Evolutionary conservation across 2,888 invertebrate genomes (phyloP).

Genomic region (Reticulitermes lucifugus): DNA sequence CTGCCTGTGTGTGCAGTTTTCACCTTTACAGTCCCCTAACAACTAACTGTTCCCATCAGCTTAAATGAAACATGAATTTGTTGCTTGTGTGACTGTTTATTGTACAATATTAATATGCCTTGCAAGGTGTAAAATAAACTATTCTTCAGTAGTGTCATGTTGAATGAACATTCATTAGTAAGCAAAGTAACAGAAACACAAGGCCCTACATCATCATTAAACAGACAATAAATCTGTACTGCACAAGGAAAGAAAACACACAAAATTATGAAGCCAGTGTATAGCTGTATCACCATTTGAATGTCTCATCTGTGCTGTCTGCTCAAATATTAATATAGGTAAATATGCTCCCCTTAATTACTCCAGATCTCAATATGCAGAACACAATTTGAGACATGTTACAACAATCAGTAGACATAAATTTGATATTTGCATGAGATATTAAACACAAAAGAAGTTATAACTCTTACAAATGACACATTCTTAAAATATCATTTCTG

Average conservation of each 20-base stretch:
- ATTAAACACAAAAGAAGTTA: neutral
- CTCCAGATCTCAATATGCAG: neutral
- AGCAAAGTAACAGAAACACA: neutral
- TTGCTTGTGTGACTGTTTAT: slow-evolving; percentile 21
- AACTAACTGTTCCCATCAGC: too few relatives aligned
- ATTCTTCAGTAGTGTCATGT: neutral
- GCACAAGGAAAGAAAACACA: neutral
- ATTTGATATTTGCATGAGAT: too few relatives aligned
- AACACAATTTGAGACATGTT: neutral
- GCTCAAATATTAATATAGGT: neutral
- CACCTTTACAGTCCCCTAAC: too few relatives aligned
- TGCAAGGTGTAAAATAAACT: neutral
- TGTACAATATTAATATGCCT: neutral
- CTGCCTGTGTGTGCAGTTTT: too few relatives aligned
- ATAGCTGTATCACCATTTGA: neutral
- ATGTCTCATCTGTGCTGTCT: neutral
- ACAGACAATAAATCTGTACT: neutral
- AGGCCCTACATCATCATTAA: neutral
- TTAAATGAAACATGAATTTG: neutral
- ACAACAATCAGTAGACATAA: too few relatives aligned
- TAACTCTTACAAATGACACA: neutral
- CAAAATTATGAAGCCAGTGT: neutral
- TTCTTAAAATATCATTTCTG: neutral
- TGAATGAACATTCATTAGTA: slow-evolving; percentile 2
- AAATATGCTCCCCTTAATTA: neutral